Evolutionary conservation across 2,113 vertebrate species (phyloP).

Genomic region (Saimiri boliviensis): DNA sequence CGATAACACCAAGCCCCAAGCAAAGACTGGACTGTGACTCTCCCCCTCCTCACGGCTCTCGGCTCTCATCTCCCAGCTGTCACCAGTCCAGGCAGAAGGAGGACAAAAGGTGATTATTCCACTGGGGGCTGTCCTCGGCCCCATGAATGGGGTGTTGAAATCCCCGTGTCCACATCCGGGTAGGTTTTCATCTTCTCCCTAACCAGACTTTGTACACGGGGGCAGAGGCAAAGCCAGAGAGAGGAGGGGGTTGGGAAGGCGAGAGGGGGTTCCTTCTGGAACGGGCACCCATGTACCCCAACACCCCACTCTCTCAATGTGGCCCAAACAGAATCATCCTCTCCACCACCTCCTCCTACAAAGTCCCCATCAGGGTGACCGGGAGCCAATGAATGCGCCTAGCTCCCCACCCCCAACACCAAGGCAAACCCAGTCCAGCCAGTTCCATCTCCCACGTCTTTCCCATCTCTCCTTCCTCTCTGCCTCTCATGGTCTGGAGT

Average conservation of each 20-base stretch:
- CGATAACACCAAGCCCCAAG: not conserved
- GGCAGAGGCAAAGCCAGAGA: conserved; percentile 48
- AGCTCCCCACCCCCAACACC: not conserved
- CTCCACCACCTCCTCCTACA: not conserved
- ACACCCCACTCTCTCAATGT: not conserved
- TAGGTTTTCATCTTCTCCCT: conserved; percentile 90
- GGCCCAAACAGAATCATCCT: not conserved
- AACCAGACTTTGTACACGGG: conserved; percentile 83
- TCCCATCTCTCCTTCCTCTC: not conserved
- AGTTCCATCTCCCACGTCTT: not conserved
- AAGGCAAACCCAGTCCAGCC: not conserved
- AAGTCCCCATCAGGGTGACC: not conserved
- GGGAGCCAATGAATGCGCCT: not conserved
- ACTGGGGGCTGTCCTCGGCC: conserved; percentile 83
- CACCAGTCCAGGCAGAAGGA: conserved; percentile 81
- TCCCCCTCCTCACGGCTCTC: conserved; percentile 1
- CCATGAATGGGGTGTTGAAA: conserved; percentile 98
- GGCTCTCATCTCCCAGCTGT: conserved; percentile 89
- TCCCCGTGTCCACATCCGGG: conserved; percentile 86
- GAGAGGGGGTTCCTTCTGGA: not conserved
- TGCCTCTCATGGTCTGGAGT: not conserved
- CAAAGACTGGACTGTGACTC: not conserved
- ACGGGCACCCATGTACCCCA: not conserved
- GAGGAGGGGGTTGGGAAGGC: not conserved
- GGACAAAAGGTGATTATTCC: conserved; percentile 97